Conservation (phyloP, 2,888 invertebrate genomes). For the Ophion ellenae region DNA sequence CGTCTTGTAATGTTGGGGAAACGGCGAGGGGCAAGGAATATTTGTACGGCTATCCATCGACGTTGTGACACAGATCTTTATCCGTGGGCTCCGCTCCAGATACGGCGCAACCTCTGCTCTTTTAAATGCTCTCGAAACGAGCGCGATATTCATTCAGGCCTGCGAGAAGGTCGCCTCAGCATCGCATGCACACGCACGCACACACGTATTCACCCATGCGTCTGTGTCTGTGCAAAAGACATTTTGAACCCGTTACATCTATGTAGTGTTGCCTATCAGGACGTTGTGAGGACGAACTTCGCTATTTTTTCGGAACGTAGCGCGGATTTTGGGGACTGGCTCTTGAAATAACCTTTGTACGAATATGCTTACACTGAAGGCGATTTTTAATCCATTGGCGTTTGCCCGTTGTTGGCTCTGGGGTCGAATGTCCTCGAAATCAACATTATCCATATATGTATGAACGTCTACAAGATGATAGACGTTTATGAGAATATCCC, state of each 20-base stretch:
- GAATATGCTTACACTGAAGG: no score
- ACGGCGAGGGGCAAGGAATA: constrained; percentile 21
- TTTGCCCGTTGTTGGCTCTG: no score
- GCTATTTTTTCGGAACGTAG: no score
- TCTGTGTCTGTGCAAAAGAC: no score
- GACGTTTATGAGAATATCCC: neutral
- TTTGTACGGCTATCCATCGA: constrained; percentile 59
- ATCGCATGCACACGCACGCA: constrained; percentile 7
- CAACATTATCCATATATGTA: neutral
- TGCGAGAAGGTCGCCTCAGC: constrained; percentile 58
- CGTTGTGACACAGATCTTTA: constrained; percentile 69
- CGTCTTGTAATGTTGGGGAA: constrained; percentile 9
- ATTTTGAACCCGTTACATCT: no score
- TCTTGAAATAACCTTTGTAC: no score
- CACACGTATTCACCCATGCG: neutral
- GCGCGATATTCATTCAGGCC: constrained; percentile 58
- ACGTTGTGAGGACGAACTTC: no score
- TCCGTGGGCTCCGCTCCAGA: constrained; percentile 68
- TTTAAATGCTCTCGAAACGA: constrained; percentile 64
- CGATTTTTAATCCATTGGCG: no score
- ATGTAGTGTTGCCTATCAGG: no score
- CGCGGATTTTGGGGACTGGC: no score
- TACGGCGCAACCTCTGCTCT: constrained; percentile 69
- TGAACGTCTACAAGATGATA: neutral
- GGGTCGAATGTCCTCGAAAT: no score